A percentile compares a stretch with the other conserved stretches of the same genome.
These are phyloP conservation scores for Isotomurus palustris DNA, from an alignment of 2,888 invertebrate species.

Conservation along the genomic window DNA sequence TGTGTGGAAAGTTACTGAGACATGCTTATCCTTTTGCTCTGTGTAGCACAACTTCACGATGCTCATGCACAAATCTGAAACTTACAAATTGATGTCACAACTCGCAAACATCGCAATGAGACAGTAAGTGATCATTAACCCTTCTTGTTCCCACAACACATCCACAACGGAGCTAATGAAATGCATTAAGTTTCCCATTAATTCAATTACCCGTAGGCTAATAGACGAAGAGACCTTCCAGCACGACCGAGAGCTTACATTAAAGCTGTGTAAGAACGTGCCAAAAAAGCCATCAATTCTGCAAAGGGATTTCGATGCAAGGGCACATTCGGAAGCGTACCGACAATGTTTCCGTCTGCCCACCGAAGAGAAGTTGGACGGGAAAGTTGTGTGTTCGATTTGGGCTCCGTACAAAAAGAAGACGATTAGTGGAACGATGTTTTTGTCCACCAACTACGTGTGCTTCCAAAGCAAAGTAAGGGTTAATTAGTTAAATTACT, in stretches of 20 bases:
- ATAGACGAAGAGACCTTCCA: slow-evolving; percentile 89
- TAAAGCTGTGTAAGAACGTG: slow-evolving; percentile 79
- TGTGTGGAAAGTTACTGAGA: neutral
- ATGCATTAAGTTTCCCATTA: neutral
- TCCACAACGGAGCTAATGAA: neutral
- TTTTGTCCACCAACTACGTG: slow-evolving; percentile 87
- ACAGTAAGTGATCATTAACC: slow-evolving; percentile 54
- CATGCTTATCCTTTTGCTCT: slow-evolving; percentile 35
- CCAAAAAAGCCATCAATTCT: slow-evolving; percentile 86
- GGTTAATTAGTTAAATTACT: neutral
- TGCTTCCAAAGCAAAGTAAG: slow-evolving; percentile 91
- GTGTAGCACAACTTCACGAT: slow-evolving; percentile 76
- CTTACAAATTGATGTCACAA: slow-evolving; percentile 88
- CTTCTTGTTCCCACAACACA: neutral
- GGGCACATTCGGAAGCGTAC: slow-evolving; percentile 89
- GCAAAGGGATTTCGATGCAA: slow-evolving; percentile 90
- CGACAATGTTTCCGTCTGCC: slow-evolving; percentile 80
- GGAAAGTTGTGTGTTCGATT: slow-evolving; percentile 74
- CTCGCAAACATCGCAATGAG: slow-evolving; percentile 96
- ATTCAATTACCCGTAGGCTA: slow-evolving; percentile 59
- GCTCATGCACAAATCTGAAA: slow-evolving; percentile 82
- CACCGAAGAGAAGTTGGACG: slow-evolving; percentile 85
- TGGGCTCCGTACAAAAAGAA: slow-evolving; percentile 94
- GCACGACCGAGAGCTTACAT: slow-evolving; percentile 78
- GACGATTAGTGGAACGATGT: slow-evolving; percentile 81